A percentile compares a stretch with the other conserved stretches of the same genome.
phyloP scores from a whole-genome alignment of 2,888 invertebrate genomes.

The Spilosoma lubricipeda region DNA sequence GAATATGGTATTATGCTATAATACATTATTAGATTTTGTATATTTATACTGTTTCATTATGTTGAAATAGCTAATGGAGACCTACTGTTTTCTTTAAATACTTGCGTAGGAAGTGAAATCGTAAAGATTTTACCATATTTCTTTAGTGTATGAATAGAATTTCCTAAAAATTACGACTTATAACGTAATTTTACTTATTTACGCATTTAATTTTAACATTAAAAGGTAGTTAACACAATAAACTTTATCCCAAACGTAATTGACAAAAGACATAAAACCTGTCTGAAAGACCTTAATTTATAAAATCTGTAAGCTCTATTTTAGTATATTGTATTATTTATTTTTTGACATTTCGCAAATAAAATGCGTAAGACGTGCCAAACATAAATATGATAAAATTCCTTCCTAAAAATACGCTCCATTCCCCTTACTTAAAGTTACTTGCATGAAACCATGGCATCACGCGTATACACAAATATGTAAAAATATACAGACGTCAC shows the following conservation, averaged over 20 bases:
- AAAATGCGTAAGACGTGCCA: not conserved
- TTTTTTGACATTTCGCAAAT: too few species aligned
- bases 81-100: slow-evolving; percentile 18
- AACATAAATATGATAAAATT: not conserved
- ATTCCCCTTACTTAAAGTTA: not conserved
- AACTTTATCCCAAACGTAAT: not conserved
- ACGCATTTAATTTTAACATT: not conserved
- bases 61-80: slow-evolving; percentile 24
- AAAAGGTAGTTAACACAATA: not conserved
- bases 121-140: not conserved
- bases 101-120: slow-evolving; percentile 35
- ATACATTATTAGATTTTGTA: not conserved
- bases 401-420: too few species aligned
- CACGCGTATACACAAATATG: not conserved
- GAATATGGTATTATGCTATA: slow-evolving; percentile 1
- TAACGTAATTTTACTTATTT: not conserved
- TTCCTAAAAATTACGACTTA: not conserved
- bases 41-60: slow-evolving; percentile 5
- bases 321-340: too few species aligned
- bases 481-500: not conserved
- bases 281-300: not conserved
- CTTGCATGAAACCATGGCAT: not conserved
- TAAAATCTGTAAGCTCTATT: too few species aligned
- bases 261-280: too few species aligned
- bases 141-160: not conserved